Evolutionary conservation across 2,113 vertebrate species (phyloP).

Genomic region (Alethe diademata): DNA sequence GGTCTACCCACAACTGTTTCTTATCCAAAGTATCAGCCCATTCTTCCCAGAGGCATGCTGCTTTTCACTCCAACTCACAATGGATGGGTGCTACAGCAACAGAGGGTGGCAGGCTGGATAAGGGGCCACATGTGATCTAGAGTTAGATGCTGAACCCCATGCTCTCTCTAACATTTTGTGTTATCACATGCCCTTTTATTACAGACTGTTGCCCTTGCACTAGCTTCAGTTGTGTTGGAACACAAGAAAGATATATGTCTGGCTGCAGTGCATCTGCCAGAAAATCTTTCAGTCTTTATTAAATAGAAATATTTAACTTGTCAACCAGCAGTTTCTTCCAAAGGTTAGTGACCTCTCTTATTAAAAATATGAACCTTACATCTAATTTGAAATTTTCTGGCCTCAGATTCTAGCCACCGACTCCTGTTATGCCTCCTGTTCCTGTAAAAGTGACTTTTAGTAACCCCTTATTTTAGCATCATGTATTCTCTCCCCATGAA

Average conservation of each 20-base stretch:
- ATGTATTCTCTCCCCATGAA: not conserved
- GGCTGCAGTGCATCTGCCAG: not conserved
- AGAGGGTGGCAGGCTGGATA: not conserved
- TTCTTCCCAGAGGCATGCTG: not conserved
- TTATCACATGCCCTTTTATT: not conserved
- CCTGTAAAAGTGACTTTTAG: not conserved
- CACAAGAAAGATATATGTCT: not conserved
- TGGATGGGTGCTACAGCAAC: not conserved
- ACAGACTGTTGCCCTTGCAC: not conserved
- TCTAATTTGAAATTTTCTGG: slow-evolving; percentile 11
- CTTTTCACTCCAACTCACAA: not conserved
- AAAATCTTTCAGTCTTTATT: not conserved
- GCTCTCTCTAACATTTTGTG: not conserved
- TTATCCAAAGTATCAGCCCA: not conserved
- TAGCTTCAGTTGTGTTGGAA: not conserved
- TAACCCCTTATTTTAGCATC: not conserved
- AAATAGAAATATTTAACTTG: not conserved
- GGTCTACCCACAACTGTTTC: not conserved
- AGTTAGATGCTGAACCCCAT: not conserved
- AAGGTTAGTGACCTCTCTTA: not conserved
- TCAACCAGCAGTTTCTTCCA: not conserved
- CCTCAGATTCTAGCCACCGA: not conserved
- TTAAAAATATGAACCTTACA: slow-evolving; percentile 11
- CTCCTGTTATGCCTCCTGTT: not conserved
- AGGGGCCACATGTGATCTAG: not conserved